These are phyloP conservation scores for Drosophila lacertosa DNA, from an alignment of 1,140 invertebrate species.

Conservation along the genomic window DNA sequence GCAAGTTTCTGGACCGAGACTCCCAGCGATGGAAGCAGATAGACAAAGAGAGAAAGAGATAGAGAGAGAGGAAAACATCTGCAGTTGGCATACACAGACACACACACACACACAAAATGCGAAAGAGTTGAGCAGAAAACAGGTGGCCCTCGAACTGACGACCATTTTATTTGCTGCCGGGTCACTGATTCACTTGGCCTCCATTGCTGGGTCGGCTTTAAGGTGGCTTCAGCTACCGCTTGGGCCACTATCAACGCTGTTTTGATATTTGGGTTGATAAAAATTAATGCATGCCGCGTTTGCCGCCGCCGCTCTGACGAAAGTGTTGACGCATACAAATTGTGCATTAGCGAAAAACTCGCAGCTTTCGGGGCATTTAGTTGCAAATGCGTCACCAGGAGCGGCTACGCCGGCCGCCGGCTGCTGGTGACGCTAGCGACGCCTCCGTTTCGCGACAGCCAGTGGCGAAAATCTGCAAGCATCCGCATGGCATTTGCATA, in stretches of 20 bases:
- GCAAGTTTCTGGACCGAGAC: constrained; percentile 78
- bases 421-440: constrained; percentile 36
- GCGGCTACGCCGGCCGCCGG: constrained; percentile 2
- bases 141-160: constrained; percentile 51
- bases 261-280: constrained; percentile 73
- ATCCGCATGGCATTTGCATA: constrained; percentile 78
- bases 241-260: constrained; percentile 51
- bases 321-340: constrained; percentile 82
- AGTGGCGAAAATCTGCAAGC: constrained; percentile 79
- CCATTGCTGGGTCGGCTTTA: constrained; percentile 42
- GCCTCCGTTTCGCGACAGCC: constrained; percentile 60
- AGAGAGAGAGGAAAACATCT: constrained; percentile 57
- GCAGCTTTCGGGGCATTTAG: constrained; percentile 78
- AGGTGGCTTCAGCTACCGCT: not conserved
- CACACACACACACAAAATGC: constrained; percentile 52
- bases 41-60: not conserved
- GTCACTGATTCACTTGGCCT: constrained; percentile 77
- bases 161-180: constrained; percentile 65
- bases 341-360: constrained; percentile 82
- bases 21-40: not conserved
- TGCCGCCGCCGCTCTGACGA: constrained; percentile 41
- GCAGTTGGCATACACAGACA: constrained; percentile 55
- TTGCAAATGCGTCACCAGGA: constrained; percentile 68
- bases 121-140: constrained; percentile 67
- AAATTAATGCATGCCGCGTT: constrained; percentile 47